Evolutionary conservation across 2,888 invertebrate genomes (phyloP).

Genomic region (Oligia strigilis): DNA sequence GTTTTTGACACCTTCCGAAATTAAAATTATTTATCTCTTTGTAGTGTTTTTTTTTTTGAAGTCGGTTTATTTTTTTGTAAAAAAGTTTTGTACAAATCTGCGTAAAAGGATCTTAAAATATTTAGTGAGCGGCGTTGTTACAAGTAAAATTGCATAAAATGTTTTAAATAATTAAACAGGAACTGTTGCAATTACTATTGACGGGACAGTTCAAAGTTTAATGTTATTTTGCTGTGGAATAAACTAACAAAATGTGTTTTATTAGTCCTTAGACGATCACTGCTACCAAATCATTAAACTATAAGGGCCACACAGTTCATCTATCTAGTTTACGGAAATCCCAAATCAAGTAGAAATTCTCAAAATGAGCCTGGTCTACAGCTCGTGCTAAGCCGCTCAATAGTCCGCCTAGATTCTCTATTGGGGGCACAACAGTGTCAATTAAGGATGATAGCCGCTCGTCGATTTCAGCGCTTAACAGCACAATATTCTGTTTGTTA

Average conservation of each 20-base stretch:
- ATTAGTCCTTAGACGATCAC: not conserved
- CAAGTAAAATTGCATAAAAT: not conserved
- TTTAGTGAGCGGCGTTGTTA: no score
- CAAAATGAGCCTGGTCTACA: not conserved
- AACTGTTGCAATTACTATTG: not conserved
- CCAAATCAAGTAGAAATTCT: not conserved
- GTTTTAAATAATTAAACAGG: no score
- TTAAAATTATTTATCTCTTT: no score
- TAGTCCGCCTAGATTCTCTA: slow-evolving; percentile 15
- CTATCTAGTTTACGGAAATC: not conserved
- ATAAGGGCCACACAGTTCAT: not conserved
- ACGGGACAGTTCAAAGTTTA: not conserved
- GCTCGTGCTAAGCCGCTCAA: slow-evolving; percentile 8
- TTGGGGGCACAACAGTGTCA: slow-evolving; percentile 13
- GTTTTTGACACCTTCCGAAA: no score
- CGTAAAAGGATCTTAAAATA: not conserved
- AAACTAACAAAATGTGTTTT: not conserved
- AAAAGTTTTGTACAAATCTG: not conserved
- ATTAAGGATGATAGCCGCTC: slow-evolving; percentile 35
- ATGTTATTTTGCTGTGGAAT: not conserved
- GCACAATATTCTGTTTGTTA: slow-evolving; percentile 29
- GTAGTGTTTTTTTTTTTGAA: no score
- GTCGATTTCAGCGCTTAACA: slow-evolving; percentile 21
- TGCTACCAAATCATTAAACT: not conserved
- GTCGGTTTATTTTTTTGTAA: no score